Conservation (phyloP, 2,797 vertebrate genomes). For the Staurois parvus region DNA sequence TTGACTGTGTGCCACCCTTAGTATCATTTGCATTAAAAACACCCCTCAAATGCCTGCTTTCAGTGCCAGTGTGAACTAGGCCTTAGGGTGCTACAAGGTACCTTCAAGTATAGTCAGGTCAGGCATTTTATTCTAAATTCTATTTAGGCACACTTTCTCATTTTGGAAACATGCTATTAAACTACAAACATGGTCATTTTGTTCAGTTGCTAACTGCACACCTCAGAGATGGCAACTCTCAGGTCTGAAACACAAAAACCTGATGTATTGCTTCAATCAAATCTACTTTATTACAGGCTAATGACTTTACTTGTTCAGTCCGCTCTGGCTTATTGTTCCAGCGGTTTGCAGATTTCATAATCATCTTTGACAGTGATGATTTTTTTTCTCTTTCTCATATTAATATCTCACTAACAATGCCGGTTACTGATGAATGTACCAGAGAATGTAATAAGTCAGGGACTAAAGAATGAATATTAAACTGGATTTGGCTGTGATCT, state of each 20-base stretch:
- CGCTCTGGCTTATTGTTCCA: slow-evolving; percentile 39
- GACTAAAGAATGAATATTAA: slow-evolving; percentile 66
- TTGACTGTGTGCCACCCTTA: too few relatives aligned
- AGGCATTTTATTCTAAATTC: background rate
- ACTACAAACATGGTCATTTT: background rate
- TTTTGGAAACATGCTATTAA: background rate
- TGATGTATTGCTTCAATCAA: slow-evolving; percentile 30
- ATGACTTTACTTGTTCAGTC: slow-evolving; percentile 13
- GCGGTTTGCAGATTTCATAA: slow-evolving; percentile 64
- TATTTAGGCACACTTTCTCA: background rate
- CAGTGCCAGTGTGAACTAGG: too few relatives aligned
- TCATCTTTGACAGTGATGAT: slow-evolving; percentile 59
- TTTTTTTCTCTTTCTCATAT: slow-evolving; percentile 55
- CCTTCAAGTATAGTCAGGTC: too few relatives aligned
- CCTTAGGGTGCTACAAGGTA: too few relatives aligned
- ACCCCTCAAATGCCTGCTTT: too few relatives aligned
- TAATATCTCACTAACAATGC: slow-evolving; percentile 60
- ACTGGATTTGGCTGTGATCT: slow-evolving; percentile 63
- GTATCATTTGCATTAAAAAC: too few relatives aligned
- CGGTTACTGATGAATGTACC: slow-evolving; percentile 64
- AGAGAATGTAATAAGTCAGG: slow-evolving; percentile 62
- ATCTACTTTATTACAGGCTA: slow-evolving; percentile 32
- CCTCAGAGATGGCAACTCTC: background rate
- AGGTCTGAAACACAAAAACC: background rate
- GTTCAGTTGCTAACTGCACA: background rate